Conservation (phyloP, 2,113 vertebrate species). For the Hippoglossus stenolepis region DNA sequence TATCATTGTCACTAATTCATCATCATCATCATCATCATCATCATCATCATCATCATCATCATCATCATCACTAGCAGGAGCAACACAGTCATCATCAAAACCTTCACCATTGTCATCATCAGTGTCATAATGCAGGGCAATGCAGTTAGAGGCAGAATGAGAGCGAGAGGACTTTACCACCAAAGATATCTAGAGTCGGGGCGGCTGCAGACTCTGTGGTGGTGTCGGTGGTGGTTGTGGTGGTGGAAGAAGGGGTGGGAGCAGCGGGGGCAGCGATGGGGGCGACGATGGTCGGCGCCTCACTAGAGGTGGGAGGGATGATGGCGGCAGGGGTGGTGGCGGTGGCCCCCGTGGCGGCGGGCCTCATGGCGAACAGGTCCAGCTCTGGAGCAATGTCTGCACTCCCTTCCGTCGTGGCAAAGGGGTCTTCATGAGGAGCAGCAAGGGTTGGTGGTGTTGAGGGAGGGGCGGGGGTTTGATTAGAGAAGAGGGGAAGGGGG, state of each 20-base stretch:
- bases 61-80: slow-evolving; percentile 26
- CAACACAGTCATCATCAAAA: slow-evolving; percentile 45
- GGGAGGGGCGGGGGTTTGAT: slow-evolving; percentile 67
- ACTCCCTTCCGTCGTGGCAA: slow-evolving; percentile 97
- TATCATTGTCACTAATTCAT: slow-evolving; percentile 43
- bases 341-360: slow-evolving; percentile 88
- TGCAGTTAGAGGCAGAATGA: slow-evolving; percentile 71
- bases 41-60: slow-evolving; percentile 27
- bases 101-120: slow-evolving; percentile 43
- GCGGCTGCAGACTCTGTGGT: slow-evolving; percentile 83
- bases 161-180: slow-evolving; percentile 90
- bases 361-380: slow-evolving; percentile 99
- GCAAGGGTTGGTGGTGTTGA: slow-evolving; percentile 45
- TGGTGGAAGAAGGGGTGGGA: slow-evolving; percentile 83
- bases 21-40: slow-evolving; percentile 43
- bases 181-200: slow-evolving; percentile 98
- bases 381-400: slow-evolving; percentile 93
- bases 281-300: slow-evolving; percentile 81
- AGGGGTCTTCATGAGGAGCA: slow-evolving; percentile 92
- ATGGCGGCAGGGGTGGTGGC: slow-evolving; percentile 65
- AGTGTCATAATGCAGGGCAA: slow-evolving; percentile 70
- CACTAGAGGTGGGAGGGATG: slow-evolving; percentile 88
- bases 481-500: slow-evolving; percentile 81
- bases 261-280: slow-evolving; percentile 79
- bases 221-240: slow-evolving; percentile 83